Base-by-base conservation (phyloP, 1,140 invertebrate species). In the Littorina saxatilis region DNA sequence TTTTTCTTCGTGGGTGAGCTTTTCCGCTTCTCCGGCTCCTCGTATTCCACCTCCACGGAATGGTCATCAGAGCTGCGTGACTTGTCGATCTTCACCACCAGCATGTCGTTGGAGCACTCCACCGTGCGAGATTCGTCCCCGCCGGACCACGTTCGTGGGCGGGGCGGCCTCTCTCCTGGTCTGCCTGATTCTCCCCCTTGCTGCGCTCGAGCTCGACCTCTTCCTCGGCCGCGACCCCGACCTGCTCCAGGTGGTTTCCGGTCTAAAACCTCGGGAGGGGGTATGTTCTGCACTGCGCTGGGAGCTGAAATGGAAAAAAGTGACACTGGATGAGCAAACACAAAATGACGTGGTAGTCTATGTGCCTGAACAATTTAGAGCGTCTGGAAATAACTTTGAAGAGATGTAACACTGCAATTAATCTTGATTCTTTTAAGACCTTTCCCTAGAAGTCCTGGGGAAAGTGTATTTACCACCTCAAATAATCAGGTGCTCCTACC, bases 11-110 rank as follows among this genome's bases (percentile, higher is more conserved):
- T n/a, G 0, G 76, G 58, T 11, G 76, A 66, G 29, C 27, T 63
- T 39, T 63, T 58, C n/a, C n/a, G 23, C n/a, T 63, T 78, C 11
- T 78, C 76, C 0, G 15, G 0, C 40, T 73, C 70, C 39, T 83
- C 85, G 72, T 89, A 89, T 70, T 89, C 88, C 40, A 89, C 87
- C 66, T 89, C 88, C 37, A 89, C 88, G 40, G 80, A 83, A 32
- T 82, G 79, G 47, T 88, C 86, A 43, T 83, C 82, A 50, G 73
- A 75, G 32, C 83, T 82, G 5, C 87, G 86, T 29, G 86, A 83
- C 75, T 89, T 89, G 58, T 89, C 88, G 27, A 89, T 79, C 75
- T 89, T 89, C 9, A 89, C 88, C 27, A 88, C 82, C n/a, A 89
- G 84, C 17, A 88, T 72, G 61, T 89, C 87, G 35, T 86, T 83